Evolutionary conservation across 2,797 vertebrate genomes (phyloP), one percentile per base, ranked within the genome.

Genomic region (Rhinella marina): DNA sequence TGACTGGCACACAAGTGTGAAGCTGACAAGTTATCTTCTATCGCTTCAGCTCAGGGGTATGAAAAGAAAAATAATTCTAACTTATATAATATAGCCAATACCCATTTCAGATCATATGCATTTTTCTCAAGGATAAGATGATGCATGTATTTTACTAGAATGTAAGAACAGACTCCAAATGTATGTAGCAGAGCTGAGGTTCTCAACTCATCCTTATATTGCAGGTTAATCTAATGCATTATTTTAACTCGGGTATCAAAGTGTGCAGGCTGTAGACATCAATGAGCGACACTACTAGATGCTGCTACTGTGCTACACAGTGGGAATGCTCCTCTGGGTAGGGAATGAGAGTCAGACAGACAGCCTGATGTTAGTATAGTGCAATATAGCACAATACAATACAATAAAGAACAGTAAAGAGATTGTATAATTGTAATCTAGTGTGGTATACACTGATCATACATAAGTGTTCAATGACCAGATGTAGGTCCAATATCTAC

Each of bases 31-130:
- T 84, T 73, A 86, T 64, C 85, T 72, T 50, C 85, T 81, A 62
- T 89, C 81, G 62, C 75, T 87, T 72, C 88, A 86, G 85, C 85
- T 86, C 88, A 84, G 88, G 88, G 88, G 88, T 89, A 89, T 86
- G 88, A 25, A 25, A 10, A 61, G 21, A 48, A 81, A 61, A 23
- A 17, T 6, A 7, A 29, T 41, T 57, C 2, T 59, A 21, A 57
- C 56, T 66, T 80, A 64, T 25, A 56, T 32, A 61, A 62, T 41
- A 41, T 19, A n/a, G 11, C 54, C 12, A n/a, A 78, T 78, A 48
- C 11, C 48, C 14, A 50, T 75, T 11, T 50, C 23, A n/a, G 8
- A 75, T 50, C 17, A 73, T 75, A 50, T 52, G 10, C 48, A 52
- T n/a, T 7, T n/a, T 76, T 3, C 48, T 50, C 7, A 41, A 32